Percentiles rank a stretch among this genome's conserved stretches.
Conservation (phyloP, 2,888 invertebrate genomes). For the Drosophila tripunctata region DNA sequence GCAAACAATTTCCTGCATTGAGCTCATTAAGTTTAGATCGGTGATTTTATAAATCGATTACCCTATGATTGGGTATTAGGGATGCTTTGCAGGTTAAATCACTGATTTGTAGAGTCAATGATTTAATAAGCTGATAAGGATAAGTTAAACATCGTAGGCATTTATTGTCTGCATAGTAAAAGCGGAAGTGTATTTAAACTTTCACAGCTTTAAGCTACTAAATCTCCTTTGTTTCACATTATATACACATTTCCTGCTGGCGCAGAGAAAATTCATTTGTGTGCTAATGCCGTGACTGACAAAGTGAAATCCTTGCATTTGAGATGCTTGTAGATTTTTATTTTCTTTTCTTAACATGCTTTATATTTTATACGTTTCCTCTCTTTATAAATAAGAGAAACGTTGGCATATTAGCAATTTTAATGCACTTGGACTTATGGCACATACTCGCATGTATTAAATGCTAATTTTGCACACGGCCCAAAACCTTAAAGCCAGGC, state of each 20-base stretch:
- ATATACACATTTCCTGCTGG: slow-evolving; percentile 1
- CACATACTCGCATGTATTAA: slow-evolving; percentile 52
- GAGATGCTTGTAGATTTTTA: slow-evolving; percentile 18
- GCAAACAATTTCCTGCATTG: not conserved
- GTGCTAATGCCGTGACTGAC: slow-evolving; percentile 43
- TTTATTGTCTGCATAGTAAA: not conserved
- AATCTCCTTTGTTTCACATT: slow-evolving; percentile 3
- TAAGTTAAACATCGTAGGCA: not conserved
- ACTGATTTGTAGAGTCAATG: not conserved
- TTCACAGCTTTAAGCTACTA: not conserved
- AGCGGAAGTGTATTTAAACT: not conserved
- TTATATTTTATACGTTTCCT: slow-evolving; percentile 12
- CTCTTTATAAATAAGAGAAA: slow-evolving; percentile 36
- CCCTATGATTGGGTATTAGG: not conserved
- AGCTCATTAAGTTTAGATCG: not conserved
- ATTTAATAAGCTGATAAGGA: not conserved
- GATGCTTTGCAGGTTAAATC: not conserved
- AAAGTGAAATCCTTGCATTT: slow-evolving; percentile 32
- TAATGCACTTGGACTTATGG: slow-evolving; percentile 64
- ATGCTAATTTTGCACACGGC: slow-evolving; percentile 65
- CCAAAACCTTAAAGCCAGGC: slow-evolving; percentile 35
- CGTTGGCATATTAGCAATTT: slow-evolving; percentile 65
- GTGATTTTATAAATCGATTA: not conserved
- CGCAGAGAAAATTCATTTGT: slow-evolving; percentile 43
- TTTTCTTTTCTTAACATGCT: not conserved